A percentile compares a stretch with the other conserved stretches of the same genome.
Evolutionary conservation across 2,797 vertebrate genomes (phyloP).

Genomic region (Delichon dasypus): DNA sequence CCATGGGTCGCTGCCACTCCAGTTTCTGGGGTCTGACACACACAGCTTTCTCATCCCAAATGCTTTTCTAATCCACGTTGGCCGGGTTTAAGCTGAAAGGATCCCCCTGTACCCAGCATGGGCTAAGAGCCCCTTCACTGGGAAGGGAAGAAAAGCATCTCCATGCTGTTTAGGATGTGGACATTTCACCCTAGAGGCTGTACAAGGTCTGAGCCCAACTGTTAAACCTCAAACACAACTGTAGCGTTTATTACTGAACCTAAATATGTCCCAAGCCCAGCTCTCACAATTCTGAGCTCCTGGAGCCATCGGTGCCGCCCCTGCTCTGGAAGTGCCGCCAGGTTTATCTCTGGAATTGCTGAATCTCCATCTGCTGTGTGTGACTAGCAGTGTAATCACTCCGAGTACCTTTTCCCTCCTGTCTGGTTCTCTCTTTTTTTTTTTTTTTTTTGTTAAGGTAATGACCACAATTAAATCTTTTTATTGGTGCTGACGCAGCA

Average conservation of each 20-base stretch:
- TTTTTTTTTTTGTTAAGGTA: neutral
- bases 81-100: fast-evolving
- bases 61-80: fast-evolving
- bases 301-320: fast-evolving
- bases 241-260: neutral
- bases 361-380: neutral
- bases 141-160: neutral
- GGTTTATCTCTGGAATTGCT: neutral
- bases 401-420: neutral
- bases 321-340: fast-evolving
- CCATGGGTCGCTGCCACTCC: fast-evolving
- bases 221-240: neutral
- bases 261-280: fast-evolving
- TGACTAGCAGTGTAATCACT: neutral
- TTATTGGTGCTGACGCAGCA: slow-evolving; percentile 17
- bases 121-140: no score
- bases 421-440: neutral
- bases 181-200: neutral
- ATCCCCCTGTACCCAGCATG: fast-evolving
- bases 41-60: neutral
- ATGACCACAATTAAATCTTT: neutral
- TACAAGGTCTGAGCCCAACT: neutral
- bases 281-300: neutral
- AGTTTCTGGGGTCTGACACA: neutral
- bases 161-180: neutral